phyloP scores from a whole-genome alignment of 92 coral and sea anemone species.

The Umimayanthus chanpuru region DNA sequence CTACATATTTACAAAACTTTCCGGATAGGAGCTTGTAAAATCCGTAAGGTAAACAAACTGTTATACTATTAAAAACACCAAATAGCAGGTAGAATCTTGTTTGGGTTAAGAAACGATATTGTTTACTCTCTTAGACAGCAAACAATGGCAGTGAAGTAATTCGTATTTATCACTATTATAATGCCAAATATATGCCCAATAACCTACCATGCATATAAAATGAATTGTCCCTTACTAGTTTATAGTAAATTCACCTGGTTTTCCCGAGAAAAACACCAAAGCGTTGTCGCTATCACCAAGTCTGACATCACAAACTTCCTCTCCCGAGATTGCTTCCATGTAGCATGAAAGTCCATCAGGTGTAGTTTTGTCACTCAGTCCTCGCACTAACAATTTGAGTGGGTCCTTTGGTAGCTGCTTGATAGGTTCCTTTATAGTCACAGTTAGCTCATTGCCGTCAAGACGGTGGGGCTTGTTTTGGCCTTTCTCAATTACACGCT shows the following conservation, averaged over 20 bases:
- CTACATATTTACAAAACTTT: too few relatives aligned
- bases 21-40: too few relatives aligned
- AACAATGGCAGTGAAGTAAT: too few relatives aligned
- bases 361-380: constrained; percentile 56
- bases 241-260: constrained; percentile 43
- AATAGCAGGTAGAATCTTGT: background rate
- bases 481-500: constrained; percentile 49
- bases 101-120: background rate
- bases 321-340: constrained; percentile 65
- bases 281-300: constrained; percentile 52
- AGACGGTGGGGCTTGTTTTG: constrained; percentile 38
- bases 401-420: constrained; percentile 57
- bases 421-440: constrained; percentile 40
- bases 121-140: background rate
- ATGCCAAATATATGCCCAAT: background rate
- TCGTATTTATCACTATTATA: background rate
- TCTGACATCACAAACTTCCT: constrained; percentile 45
- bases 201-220: background rate
- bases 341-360: constrained; percentile 52
- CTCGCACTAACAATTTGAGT: constrained; percentile 51
- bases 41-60: too few relatives aligned
- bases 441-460: constrained; percentile 39
- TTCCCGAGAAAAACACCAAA: constrained; percentile 47
- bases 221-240: background rate
- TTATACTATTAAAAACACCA: too few relatives aligned